Conservation (phyloP, 2,113 vertebrate genomes). For the Tetraodon nigroviridis region DNA sequence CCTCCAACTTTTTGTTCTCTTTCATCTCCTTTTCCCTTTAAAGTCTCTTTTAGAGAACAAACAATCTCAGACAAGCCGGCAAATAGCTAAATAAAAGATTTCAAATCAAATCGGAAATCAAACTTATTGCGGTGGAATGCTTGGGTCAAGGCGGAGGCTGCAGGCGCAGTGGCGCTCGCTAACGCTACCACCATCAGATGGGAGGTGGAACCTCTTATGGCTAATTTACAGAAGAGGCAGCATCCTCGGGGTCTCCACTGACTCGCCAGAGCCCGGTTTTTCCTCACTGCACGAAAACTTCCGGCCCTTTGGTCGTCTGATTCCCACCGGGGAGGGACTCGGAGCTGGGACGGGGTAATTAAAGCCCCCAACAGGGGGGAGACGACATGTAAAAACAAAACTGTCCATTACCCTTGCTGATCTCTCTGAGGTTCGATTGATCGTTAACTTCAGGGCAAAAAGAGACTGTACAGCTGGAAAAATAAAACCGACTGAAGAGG, state of each 20-base stretch:
- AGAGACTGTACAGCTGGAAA: slow-evolving; percentile 11
- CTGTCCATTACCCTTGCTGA: neutral
- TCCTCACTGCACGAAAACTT: slow-evolving; percentile 29
- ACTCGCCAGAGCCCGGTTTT: slow-evolving; percentile 17
- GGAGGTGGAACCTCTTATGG: slow-evolving; percentile 36
- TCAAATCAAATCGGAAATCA: neutral
- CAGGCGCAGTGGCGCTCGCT: slow-evolving; percentile 25
- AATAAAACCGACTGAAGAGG: slow-evolving; percentile 14
- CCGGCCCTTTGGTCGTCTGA: slow-evolving; percentile 39
- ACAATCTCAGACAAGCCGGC: too few relatives aligned
- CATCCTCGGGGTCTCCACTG: slow-evolving; percentile 29
- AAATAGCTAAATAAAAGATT: neutral
- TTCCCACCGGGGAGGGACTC: slow-evolving; percentile 20
- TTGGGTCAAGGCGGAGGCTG: neutral
- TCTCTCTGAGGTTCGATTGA: slow-evolving; percentile 16
- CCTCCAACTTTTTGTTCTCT: too few relatives aligned
- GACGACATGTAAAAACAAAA: slow-evolving; percentile 17
- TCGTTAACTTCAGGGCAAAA: slow-evolving; percentile 13
- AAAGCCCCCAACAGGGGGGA: slow-evolving; percentile 21
- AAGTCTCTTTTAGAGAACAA: too few relatives aligned
- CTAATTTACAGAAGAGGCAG: slow-evolving; percentile 44
- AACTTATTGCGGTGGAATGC: neutral
- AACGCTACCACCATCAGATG: slow-evolving; percentile 19
- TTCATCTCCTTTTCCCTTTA: too few relatives aligned
- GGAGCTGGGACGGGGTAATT: slow-evolving; percentile 27